These are phyloP conservation scores for Augochlora pura DNA, from an alignment of 1,140 invertebrate species.

Conservation along the genomic window DNA sequence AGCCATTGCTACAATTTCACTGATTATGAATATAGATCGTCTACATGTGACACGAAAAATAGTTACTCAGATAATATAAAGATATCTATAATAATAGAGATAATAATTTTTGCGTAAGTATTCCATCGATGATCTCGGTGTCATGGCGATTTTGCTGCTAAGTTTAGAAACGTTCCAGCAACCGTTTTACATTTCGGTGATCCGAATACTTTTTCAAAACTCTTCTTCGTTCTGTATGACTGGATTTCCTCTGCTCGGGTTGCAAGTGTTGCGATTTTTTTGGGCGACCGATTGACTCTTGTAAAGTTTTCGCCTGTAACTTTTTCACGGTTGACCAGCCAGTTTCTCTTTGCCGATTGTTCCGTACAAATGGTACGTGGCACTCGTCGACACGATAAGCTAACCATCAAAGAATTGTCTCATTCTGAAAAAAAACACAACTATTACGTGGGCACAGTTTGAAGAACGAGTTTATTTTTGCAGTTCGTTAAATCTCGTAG, in stretches of 20 bases:
- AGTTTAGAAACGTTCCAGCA: neutral
- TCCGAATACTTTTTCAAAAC: neutral
- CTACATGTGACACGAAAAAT: no score
- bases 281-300: conserved; percentile 8
- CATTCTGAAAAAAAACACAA: neutral
- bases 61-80: no score
- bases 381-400: conserved; percentile 45
- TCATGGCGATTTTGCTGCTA: neutral
- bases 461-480: neutral
- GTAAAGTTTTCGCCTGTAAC: conserved; percentile 11
- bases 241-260: neutral
- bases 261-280: conserved; percentile 28
- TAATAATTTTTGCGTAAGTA: neutral
- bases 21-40: no score
- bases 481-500: neutral
- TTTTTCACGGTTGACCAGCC: conserved; percentile 51
- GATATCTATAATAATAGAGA: no score
- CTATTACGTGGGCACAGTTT: neutral
- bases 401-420: conserved; percentile 36
- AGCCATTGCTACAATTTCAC: no score
- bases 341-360: conserved; percentile 50
- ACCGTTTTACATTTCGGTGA: neutral
- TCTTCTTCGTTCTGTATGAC: neutral
- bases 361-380: conserved; percentile 40
- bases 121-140: neutral